Percentiles rank a stretch among this genome's conserved stretches.
These are phyloP conservation scores for Entosphenus tridentatus DNA, from an alignment of 2,113 vertebrate species.

Conservation along the genomic window DNA sequence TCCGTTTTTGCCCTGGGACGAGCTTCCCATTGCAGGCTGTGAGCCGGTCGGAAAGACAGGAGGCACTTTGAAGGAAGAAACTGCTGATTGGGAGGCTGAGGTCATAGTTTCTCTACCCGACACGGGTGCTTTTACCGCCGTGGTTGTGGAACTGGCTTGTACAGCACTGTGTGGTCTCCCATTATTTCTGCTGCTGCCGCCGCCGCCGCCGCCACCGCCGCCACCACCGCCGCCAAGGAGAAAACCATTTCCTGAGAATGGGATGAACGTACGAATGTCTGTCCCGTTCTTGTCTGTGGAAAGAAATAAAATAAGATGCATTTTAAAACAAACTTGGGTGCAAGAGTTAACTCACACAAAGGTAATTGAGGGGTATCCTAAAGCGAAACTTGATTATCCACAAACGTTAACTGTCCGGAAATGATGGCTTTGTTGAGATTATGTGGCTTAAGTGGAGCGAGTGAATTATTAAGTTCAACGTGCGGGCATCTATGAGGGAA, in stretches of 20 bases:
- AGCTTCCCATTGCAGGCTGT: constrained; percentile 6
- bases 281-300: constrained; percentile 20
- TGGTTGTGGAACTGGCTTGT: constrained; percentile 7
- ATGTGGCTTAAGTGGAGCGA: no score
- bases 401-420: no score
- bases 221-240: constrained; percentile 36
- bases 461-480: no score
- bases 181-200: constrained; percentile 9
- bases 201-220: constrained; percentile 20
- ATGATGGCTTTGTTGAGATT: no score
- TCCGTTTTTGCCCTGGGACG: not conserved
- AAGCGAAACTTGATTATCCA: no score
- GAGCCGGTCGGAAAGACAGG: constrained; percentile 3
- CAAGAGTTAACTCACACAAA: no score
- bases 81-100: constrained; percentile 5
- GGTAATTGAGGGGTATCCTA: no score
- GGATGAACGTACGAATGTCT: constrained; percentile 24
- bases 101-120: constrained; percentile 10
- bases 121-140: constrained; percentile 12
- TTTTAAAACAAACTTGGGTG: no score
- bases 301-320: constrained; percentile 7
- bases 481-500: no score
- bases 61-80: not conserved
- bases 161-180: constrained; percentile 9
- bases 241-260: constrained; percentile 57